Conservation (phyloP, 1,140 invertebrate genomes). For the Drosophila jambulina region DNA sequence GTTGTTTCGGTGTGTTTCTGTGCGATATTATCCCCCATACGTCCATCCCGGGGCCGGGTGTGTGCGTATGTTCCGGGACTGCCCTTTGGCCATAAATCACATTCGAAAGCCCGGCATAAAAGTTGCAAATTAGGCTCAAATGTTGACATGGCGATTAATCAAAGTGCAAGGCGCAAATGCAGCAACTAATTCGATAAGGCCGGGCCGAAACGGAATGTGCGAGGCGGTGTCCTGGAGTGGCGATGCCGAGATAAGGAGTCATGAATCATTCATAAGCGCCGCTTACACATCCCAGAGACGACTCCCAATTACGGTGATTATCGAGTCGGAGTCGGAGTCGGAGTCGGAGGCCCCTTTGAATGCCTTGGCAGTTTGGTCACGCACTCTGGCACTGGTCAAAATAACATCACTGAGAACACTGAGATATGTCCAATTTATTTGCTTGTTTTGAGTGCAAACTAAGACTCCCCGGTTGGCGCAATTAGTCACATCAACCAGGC, state of each 20-base stretch:
- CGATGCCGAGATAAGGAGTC: constrained; percentile 12
- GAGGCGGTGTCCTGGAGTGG: background rate
- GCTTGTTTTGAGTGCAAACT: background rate
- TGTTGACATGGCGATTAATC: constrained; percentile 66
- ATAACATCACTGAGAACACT: background rate
- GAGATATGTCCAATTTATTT: background rate
- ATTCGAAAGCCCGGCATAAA: constrained; percentile 65
- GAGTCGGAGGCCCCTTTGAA: background rate
- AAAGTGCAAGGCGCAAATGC: constrained; percentile 64
- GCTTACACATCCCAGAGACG: constrained; percentile 29
- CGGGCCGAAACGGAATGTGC: background rate
- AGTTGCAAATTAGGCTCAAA: constrained; percentile 68
- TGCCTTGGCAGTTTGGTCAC: constrained; percentile 39
- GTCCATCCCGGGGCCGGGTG: background rate
- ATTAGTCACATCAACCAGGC: background rate
- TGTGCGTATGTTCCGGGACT: constrained; percentile 1
- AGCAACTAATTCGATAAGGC: constrained; percentile 62
- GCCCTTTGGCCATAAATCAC: constrained; percentile 57
- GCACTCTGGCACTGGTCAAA: constrained; percentile 19
- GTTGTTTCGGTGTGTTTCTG: constrained; percentile 17
- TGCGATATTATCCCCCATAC: background rate
- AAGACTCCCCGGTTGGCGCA: background rate
- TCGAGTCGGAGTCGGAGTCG: constrained; percentile 32
- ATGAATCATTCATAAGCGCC: constrained; percentile 63
- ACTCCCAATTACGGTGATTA: constrained; percentile 62